Percentiles rank a stretch among this genome's conserved stretches.
These are phyloP conservation scores for Brienomyrus longianalis DNA, from an alignment of 2,113 vertebrate species.

Conservation along the genomic window DNA sequence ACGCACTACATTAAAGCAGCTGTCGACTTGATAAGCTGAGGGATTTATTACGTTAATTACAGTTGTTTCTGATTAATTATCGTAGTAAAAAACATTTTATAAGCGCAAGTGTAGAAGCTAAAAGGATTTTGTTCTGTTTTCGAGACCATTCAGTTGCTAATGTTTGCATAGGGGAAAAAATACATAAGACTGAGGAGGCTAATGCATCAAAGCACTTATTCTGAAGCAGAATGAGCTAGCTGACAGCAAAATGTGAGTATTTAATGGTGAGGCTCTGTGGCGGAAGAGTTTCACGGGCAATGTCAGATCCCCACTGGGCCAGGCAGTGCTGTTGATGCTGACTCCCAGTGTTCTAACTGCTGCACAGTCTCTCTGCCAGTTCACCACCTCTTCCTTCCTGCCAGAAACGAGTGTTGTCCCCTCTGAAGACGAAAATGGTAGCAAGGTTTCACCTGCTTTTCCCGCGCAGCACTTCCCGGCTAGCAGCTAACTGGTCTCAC, in stretches of 20 bases:
- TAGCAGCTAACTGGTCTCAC: background rate
- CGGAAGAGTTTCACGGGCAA: background rate
- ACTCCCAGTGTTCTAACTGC: background rate
- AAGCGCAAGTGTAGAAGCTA: background rate
- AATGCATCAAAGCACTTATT: background rate
- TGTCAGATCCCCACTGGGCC: background rate
- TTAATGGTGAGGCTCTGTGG: background rate
- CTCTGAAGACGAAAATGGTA: background rate
- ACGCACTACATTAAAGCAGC: background rate
- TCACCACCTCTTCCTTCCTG: background rate
- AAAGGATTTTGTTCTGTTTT: constrained; percentile 3
- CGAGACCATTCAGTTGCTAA: background rate
- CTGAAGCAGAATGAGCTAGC: background rate
- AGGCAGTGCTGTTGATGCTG: background rate
- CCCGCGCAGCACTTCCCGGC: background rate
- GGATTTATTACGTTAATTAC: background rate
- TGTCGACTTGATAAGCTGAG: background rate
- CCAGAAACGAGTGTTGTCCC: background rate
- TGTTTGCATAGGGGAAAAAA: background rate
- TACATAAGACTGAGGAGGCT: background rate
- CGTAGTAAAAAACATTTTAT: background rate
- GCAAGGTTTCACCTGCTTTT: background rate
- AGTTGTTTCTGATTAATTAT: background rate
- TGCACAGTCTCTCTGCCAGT: background rate
- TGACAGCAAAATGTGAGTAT: background rate